Base-by-base conservation (phyloP, 2,888 invertebrate species). In the Trachelus iudaicus region DNA sequence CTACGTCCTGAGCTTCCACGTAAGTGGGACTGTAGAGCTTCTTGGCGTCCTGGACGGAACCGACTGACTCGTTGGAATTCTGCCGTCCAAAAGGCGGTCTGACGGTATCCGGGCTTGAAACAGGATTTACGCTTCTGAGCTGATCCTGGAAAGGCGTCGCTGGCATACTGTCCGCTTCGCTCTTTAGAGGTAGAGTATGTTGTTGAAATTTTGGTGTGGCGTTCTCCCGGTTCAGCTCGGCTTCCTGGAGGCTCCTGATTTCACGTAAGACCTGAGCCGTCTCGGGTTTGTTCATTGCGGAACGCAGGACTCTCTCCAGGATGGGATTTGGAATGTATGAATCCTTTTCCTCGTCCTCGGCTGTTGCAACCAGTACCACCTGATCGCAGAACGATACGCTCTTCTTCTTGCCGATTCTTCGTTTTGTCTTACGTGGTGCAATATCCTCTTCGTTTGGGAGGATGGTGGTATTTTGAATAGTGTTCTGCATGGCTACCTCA, bases 351-450 rank as follows among this genome's bases (percentile, higher is more conserved):
- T 97, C 96, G 85, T 98, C 97, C 87, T 98, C 98, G 0, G 97
- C 97, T 1, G 97, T 97, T 6, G 98, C 97, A 15, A 98, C 98
- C 78, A 98, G 92, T 81, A 97, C 97, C 0, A 98, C 97, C 92
- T 98, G 97, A 90, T 98, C 98, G 88, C 98, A 98, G 92, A 98
- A 98, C 0, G 98, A 98, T 6, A 98, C 98, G 79, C 97, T 97
- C 91, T 98, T 98, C 93, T 98, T 98, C 89, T 97, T 97, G 0
- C 95, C 94, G 79, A 95, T 93, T 76, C 94, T 93, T 12, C 92
- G 91, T 79, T 91, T 92, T 0, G 92, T 91, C 82, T 94, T 94
- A 15, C 91, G 92, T 80, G 93, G 89, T 56, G 92, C 92, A 30
- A 90, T 90, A 73, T 91, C 91, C 0, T 90, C 91, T 75, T 90